Evolutionary conservation across 2,888 invertebrate species (phyloP).

Genomic region (Caenorhabditis sinica): DNA sequence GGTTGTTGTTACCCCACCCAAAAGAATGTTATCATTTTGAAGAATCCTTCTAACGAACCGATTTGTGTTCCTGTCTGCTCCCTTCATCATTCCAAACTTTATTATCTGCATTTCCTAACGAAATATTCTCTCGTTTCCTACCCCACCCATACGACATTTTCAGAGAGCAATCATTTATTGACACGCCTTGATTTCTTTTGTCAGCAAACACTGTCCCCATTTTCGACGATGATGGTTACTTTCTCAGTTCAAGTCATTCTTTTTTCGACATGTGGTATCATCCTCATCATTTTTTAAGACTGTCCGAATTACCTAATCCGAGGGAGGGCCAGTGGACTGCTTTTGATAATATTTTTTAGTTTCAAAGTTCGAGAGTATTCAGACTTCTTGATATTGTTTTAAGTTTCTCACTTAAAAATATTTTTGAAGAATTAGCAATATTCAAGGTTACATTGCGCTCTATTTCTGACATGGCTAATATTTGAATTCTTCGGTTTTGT

Average conservation of each 20-base stretch:
- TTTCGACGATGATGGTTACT: slow-evolving; percentile 15
- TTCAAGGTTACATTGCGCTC: no score
- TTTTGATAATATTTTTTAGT: background rate
- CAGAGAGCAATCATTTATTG: slow-evolving; percentile 66
- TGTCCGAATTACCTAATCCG: no score
- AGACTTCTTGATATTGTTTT: no score
- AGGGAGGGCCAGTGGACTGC: background rate
- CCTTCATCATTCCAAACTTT: slow-evolving; percentile 42
- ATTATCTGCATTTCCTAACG: slow-evolving; percentile 29
- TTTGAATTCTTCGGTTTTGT: no score
- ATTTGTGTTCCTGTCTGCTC: slow-evolving; percentile 11
- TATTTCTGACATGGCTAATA: no score
- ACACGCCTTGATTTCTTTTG: slow-evolving; percentile 49
- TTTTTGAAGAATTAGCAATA: no score
- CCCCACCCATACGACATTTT: slow-evolving; percentile 62
- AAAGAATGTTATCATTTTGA: slow-evolving; percentile 31
- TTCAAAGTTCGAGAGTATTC: background rate
- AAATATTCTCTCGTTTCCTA: background rate
- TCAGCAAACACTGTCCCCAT: slow-evolving; percentile 58
- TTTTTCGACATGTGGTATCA: background rate
- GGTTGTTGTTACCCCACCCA: slow-evolving; percentile 17
- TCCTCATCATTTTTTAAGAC: background rate
- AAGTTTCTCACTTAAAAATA: no score
- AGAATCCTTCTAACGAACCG: slow-evolving; percentile 21
- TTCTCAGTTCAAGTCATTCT: slow-evolving; percentile 19